Base-by-base conservation (phyloP, 2,797 vertebrate genomes). In the Gymnopithys bicolor region DNA sequence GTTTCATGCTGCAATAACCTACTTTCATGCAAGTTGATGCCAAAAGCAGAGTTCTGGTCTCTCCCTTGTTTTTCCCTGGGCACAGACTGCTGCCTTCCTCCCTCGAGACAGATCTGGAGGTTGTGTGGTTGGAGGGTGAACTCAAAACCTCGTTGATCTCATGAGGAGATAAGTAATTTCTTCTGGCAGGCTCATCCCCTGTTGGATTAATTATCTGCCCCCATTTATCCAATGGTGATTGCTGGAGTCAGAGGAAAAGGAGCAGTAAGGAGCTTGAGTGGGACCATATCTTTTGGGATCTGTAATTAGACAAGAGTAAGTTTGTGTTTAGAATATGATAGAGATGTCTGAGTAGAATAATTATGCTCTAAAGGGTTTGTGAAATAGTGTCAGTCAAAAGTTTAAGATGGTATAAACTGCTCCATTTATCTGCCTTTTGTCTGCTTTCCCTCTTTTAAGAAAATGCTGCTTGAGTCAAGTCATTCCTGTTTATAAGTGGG, bases 181-280 rank as follows among this genome's bases (percentile, higher is more conserved):
- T 90, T 64, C 73, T 17, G 24, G 19, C 84, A 85, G 27, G 35
- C 64, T 76, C 21, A 46, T 73, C 84, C 16, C 73, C 67, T 69
- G 23, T 43, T 87, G 52, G 59, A 75, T 89, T 91, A 89, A 76
- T 87, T 94, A 63, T 41, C 87, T 91, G 84, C 69, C 59, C 67
- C 9, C 55, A 66, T 85, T 94, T 87, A 73, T 64, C 49, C 25
- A 66, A 69, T 13, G 16, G 48, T 63, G 59, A 62, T 45, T 79
- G 27, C 55, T 53, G 69, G 22, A 79, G 22, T 32, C 70, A 76
- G 27, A 13, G 33, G 52, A 66, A 87, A 71, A 77, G 32, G 39
- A 88, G 55, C 58, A 82, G 12, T 4, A 10, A 30, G n/a, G 11
- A 71, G 5, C 4, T 78, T 33, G 33, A 66, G 39, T 5, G 24